Evolutionary conservation across 2,113 vertebrate genomes (phyloP).

Genomic region (Microcebus griseorufus): DNA sequence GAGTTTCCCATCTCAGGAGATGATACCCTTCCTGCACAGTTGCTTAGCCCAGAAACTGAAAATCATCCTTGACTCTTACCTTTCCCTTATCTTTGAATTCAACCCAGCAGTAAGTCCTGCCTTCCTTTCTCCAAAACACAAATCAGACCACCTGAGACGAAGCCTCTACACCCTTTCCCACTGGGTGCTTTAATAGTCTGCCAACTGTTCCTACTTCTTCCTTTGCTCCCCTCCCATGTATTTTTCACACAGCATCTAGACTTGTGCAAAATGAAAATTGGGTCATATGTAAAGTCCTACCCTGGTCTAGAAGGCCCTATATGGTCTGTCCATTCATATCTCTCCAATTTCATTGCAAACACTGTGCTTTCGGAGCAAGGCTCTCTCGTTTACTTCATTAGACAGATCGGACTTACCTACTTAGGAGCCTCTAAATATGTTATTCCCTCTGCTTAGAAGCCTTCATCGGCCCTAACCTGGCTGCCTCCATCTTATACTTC

Average conservation of each 20-base stretch:
- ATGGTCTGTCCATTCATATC: not conserved
- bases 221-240: not conserved
- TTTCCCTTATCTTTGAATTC: not conserved
- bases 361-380: not conserved
- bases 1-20: not conserved
- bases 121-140: not conserved
- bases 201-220: not conserved
- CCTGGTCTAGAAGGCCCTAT: not conserved
- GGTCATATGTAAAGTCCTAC: not conserved
- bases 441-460: not conserved
- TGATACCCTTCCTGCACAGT: not conserved
- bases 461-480: not conserved
- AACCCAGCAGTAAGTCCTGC: not conserved
- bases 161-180: not conserved
- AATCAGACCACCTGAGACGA: not conserved
- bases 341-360: not conserved
- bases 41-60: not conserved
- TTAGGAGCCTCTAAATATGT: not conserved
- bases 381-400: not conserved
- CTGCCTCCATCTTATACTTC: not conserved
- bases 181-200: not conserved
- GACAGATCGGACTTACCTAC: not conserved
- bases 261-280: not conserved
- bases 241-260: not conserved
- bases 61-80: not conserved